phyloP scores from a whole-genome alignment of 2,113 vertebrate species.

The Tragulus kanchil region DNA sequence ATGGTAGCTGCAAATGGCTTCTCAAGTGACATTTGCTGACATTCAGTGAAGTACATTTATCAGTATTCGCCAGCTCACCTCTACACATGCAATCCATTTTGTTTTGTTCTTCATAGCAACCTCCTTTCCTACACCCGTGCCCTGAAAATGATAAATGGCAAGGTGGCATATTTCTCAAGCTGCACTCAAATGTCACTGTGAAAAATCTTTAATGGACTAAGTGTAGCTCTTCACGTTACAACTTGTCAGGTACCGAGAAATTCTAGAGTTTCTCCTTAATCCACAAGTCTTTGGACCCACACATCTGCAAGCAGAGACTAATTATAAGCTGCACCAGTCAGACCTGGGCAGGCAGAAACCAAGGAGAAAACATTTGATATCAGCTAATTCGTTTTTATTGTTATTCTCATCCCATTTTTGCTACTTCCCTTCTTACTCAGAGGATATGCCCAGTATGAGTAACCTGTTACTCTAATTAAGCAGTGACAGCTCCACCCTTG shows the following conservation, averaged over 20 bases:
- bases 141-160: conserved; percentile 97
- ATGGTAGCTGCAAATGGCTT: conserved; percentile 98
- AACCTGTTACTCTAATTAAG: conserved; percentile 71
- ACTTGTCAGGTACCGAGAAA: conserved; percentile 98
- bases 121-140: conserved; percentile 93
- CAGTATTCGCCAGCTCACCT: conserved; percentile 96
- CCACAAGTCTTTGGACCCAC: conserved; percentile 91
- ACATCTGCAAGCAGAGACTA: conserved; percentile 94
- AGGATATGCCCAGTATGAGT: conserved; percentile 49
- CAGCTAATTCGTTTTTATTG: conserved; percentile 83
- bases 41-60: conserved; percentile 99
- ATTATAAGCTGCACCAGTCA: conserved; percentile 96
- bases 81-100: conserved; percentile 96
- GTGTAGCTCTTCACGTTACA: conserved; percentile 99
- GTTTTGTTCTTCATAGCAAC: conserved; percentile 93
- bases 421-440: conserved; percentile 73
- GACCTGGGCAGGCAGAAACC: conserved; percentile 91
- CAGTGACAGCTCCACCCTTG: background rate
- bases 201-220: conserved; percentile 99
- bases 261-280: conserved; percentile 94
- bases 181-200: conserved; percentile 98
- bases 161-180: conserved; percentile 93
- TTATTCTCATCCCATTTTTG: conserved; percentile 74
- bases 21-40: conserved; percentile 99
- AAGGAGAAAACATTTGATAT: conserved; percentile 92